Conservation (phyloP, 2,888 invertebrate species). For the Pemphredon lugubris region DNA sequence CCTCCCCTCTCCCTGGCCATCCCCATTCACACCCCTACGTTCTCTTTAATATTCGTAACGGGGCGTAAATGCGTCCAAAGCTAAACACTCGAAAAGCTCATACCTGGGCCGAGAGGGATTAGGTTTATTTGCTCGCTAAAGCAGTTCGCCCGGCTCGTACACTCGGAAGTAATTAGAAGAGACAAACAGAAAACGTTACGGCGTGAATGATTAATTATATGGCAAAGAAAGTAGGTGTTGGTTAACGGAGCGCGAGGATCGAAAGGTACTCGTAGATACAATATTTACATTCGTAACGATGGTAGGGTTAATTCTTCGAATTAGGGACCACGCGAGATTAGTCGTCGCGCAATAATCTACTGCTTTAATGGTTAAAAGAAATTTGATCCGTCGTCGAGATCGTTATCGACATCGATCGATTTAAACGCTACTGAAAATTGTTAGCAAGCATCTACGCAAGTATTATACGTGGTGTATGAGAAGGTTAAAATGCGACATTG, state of each 20-base stretch:
- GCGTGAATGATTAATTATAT: slow-evolving; percentile 31
- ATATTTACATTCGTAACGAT: too few relatives aligned
- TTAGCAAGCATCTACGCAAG: too few relatives aligned
- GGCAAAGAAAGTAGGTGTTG: slow-evolving; percentile 1
- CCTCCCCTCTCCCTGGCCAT: slow-evolving; percentile 13
- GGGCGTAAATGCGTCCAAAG: neutral
- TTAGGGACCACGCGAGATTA: too few relatives aligned
- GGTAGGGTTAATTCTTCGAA: too few relatives aligned
- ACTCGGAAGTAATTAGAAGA: slow-evolving; percentile 46
- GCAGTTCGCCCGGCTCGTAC: slow-evolving; percentile 4
- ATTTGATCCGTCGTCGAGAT: too few relatives aligned
- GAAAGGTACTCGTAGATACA: too few relatives aligned
- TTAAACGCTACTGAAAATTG: too few relatives aligned
- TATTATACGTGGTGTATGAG: too few relatives aligned
- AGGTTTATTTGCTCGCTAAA: slow-evolving; percentile 38
- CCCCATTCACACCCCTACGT: neutral
- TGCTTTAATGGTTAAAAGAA: too few relatives aligned
- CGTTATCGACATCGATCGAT: too few relatives aligned
- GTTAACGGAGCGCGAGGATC: slow-evolving; percentile 32
- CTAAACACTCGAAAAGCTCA: slow-evolving; percentile 14
- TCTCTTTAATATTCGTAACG: slow-evolving; percentile 25
- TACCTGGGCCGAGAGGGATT: slow-evolving; percentile 48
- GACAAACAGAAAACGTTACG: slow-evolving; percentile 36
- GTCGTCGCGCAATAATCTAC: too few relatives aligned
- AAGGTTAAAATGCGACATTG: too few relatives aligned